These are phyloP conservation scores for Lampris megalopsis DNA, from an alignment of 2,113 vertebrate species.

Conservation along the genomic window DNA sequence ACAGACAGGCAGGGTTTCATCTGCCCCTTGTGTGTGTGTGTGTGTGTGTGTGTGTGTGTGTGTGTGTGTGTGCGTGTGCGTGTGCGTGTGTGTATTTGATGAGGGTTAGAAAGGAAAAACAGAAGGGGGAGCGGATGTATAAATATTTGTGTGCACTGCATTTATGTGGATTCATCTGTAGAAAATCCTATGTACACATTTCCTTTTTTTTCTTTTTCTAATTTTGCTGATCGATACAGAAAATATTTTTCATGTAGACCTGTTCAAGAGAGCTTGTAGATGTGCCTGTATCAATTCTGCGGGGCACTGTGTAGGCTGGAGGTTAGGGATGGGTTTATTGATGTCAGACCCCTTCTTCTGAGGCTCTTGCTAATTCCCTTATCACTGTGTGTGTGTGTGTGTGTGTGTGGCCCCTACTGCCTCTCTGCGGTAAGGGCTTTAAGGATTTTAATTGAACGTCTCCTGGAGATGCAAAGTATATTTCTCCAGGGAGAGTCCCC, in stretches of 20 bases:
- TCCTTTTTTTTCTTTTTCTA: background rate
- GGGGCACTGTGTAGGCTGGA: conserved; percentile 36
- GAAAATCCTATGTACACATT: conserved; percentile 20
- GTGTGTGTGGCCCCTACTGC: conserved; percentile 30
- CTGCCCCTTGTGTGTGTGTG: conserved; percentile 22
- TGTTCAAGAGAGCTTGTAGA: conserved; percentile 15
- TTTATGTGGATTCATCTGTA: conserved; percentile 7
- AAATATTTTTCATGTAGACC: conserved; percentile 27
- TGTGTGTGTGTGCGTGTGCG: conserved; percentile 5
- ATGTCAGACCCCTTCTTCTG: conserved; percentile 32
- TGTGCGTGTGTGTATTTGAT: background rate
- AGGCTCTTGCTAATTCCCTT: conserved; percentile 37
- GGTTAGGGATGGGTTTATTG: conserved; percentile 55
- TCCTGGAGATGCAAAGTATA: conserved; percentile 51
- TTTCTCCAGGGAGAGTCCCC: conserved; percentile 57
- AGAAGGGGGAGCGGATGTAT: background rate
- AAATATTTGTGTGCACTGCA: conserved; percentile 4
- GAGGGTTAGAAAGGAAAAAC: background rate
- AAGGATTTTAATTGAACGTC: conserved; percentile 61
- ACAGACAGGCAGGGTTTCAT: conserved; percentile 53
- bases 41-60: conserved; percentile 9
- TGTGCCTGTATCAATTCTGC: conserved; percentile 17
- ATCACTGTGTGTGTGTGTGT: conserved; percentile 21
- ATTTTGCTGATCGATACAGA: conserved; percentile 32
- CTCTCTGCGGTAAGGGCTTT: conserved; percentile 44